These are phyloP conservation scores for Catostylus mosaicus DNA, from an alignment of 30 jellyfish, hydroid and myxozoan genomes.

Conservation along the genomic window DNA sequence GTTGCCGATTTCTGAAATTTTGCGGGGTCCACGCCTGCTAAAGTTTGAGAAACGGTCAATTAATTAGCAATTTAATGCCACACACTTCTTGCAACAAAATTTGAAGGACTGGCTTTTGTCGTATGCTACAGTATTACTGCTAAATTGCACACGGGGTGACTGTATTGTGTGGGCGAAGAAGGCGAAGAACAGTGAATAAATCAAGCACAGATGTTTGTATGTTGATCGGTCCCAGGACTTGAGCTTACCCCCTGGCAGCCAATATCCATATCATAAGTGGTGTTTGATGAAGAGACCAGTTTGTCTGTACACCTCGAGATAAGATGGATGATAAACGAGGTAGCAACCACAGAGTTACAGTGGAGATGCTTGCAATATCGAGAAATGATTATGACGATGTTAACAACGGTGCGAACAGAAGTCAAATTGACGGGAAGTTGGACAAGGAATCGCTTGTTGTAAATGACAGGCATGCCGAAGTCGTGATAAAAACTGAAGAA, in stretches of 20 bases:
- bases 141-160: too few species aligned
- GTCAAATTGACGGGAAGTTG: background rate
- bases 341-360: background rate
- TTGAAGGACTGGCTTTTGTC: too few species aligned
- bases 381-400: conserved; percentile 33
- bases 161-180: too few species aligned
- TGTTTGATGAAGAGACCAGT: conserved; percentile 7
- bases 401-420: background rate
- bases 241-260: background rate
- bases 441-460: conserved; percentile 34
- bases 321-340: conserved; percentile 7
- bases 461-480: conserved; percentile 1
- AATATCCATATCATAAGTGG: background rate
- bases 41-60: too few species aligned
- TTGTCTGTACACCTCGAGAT: background rate
- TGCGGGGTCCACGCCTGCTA: too few species aligned
- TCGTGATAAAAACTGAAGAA: conserved; percentile 9
- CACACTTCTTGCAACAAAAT: too few species aligned
- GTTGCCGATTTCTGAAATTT: too few species aligned
- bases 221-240: too few species aligned
- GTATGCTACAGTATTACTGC: too few species aligned
- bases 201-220: background rate
- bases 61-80: too few species aligned
- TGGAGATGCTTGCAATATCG: conserved; percentile 34
- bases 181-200: too few species aligned